A percentile compares a stretch with the other conserved stretches of the same genome.
phyloP scores from a whole-genome alignment of 2,797 vertebrate species.

The Xenopus petersii region DNA sequence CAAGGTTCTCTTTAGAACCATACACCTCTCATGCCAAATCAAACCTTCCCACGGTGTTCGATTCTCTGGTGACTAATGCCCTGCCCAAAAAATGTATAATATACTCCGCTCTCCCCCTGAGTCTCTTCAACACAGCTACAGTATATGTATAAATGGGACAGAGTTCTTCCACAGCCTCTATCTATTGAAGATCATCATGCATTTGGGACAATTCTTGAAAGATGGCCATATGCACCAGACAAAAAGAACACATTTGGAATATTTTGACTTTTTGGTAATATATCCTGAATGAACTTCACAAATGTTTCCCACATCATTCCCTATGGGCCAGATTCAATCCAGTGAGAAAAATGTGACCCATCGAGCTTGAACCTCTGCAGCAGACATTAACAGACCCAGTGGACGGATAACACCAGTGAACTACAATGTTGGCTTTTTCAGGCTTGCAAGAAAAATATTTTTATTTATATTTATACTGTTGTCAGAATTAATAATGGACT shows the following conservation, averaged over 20 bases:
- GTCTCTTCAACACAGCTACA: slow-evolving; percentile 68
- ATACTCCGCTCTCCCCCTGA: no score
- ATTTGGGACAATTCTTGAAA: no score
- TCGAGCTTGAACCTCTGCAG: slow-evolving; percentile 77
- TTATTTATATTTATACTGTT: slow-evolving; percentile 70
- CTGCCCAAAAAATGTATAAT: no score
- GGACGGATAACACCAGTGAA: slow-evolving; percentile 70
- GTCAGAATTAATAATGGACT: slow-evolving; percentile 55
- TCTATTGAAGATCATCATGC: no score
- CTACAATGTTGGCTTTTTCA: slow-evolving; percentile 70
- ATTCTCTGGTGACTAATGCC: neutral
- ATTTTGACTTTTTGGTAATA: no score
- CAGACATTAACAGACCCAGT: slow-evolving; percentile 63
- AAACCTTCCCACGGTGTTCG: no score
- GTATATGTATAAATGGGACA: slow-evolving; percentile 27
- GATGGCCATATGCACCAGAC: no score
- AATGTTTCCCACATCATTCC: no score
- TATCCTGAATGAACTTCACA: no score
- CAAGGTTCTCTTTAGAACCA: slow-evolving; percentile 50
- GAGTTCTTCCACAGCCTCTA: slow-evolving; percentile 27
- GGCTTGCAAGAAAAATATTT: slow-evolving; percentile 66
- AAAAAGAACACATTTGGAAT: slow-evolving; percentile 51
- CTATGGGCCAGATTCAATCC: no score
- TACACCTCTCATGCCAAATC: no score
- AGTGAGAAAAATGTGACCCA: slow-evolving; percentile 58